Evolutionary conservation across 2,113 vertebrate genomes (phyloP), one percentile per base, ranked within the genome.

Genomic region (Pimephales promelas): DNA sequence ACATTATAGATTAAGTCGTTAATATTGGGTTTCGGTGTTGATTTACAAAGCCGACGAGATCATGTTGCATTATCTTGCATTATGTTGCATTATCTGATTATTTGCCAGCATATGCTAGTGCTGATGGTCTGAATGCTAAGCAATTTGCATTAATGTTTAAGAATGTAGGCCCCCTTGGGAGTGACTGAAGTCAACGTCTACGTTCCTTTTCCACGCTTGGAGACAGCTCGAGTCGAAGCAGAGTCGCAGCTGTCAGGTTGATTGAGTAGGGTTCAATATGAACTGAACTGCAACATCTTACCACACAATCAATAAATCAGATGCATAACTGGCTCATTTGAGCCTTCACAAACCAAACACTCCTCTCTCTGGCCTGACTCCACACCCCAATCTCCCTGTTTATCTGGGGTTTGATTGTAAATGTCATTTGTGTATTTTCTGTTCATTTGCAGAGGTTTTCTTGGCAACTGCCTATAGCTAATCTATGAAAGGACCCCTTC

Each of bases 241-340:
- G 76, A 64, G 82, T 84, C 77, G 16, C n/a, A n/a, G 68, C 75
- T 85, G 81, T 85, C 84, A 87, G 68, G 72, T 83, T 85, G 81
- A 85, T 79, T 83, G 84, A 88, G 79, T 70, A 59, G 71, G 79
- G 79, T 83, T 85, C 84, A 75, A 70, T 79, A 85, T 82, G 83
- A 87, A 87, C 68, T 85, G 56, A 83, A 83, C 86, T 87, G 83
- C 75, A 87, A 87, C 86, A 74, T 79, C 68, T 83, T 85, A 61
- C 74, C 83, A 74, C 83, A 79, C 43, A 57, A 87, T 85, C 74
- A 72, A 74, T 87, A 83, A 73, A 87, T 85, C 80, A 74, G 64
- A 59, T 59, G 61, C 62, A 87, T 73, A 79, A 52, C 76, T 86
- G 76, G 47, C 79, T 75, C 61, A 81, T 84, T 81, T 79, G 62